A percentile compares a stretch with the other conserved stretches of the same genome.
phyloP scores from a whole-genome alignment of 2,888 invertebrate species.

The Biston betularia region DNA sequence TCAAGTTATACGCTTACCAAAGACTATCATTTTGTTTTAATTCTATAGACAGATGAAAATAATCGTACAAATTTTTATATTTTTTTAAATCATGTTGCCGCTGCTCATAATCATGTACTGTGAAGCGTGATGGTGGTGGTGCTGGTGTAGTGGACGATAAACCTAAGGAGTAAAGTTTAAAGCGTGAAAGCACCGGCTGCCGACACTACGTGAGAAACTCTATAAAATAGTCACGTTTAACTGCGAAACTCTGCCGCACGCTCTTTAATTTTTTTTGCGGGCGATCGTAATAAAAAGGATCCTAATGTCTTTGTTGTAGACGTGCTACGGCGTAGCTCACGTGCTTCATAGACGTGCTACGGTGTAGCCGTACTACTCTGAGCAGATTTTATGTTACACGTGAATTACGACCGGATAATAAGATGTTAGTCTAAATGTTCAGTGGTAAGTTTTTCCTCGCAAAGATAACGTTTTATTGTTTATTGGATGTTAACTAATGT shows the following conservation, averaged over 20 bases:
- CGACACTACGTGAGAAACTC: constrained; percentile 27
- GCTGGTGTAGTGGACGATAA: not conserved
- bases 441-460: not conserved
- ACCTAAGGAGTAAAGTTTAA: constrained; percentile 48
- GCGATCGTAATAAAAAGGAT: constrained; percentile 39
- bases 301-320: constrained; percentile 42
- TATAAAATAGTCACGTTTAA: constrained; percentile 49
- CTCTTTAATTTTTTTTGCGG: constrained; percentile 40
- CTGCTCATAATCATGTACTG: too few species aligned
- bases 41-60: too few species aligned
- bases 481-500: not conserved
- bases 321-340: constrained; percentile 35
- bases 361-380: constrained; percentile 9
- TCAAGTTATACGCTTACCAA: too few species aligned
- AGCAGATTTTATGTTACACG: constrained; percentile 7
- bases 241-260: constrained; percentile 38
- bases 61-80: too few species aligned
- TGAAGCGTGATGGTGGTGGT: not conserved
- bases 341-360: constrained; percentile 33
- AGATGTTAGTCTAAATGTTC: not conserved
- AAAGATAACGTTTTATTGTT: too few species aligned
- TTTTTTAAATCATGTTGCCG: too few species aligned
- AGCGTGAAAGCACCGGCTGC: constrained; percentile 36
- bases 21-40: too few species aligned
- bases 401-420: constrained; percentile 1